Evolutionary conservation across 2,888 invertebrate species (phyloP).

Genomic region (Thalpophila matura): DNA sequence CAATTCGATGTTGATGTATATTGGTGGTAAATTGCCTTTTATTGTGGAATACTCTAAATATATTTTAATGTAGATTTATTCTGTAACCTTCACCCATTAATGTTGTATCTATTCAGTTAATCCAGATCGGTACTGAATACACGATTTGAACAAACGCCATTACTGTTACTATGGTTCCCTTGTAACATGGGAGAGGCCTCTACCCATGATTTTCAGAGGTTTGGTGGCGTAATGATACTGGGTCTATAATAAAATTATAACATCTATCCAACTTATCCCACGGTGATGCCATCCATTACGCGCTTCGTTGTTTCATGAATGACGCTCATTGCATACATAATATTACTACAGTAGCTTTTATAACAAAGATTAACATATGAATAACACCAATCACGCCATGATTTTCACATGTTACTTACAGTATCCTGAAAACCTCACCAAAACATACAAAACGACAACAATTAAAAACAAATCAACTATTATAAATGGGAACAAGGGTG

Average conservation of each 20-base stretch:
- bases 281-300: neutral
- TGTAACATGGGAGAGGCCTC: neutral
- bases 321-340: neutral
- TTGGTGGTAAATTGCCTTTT: slow-evolving; percentile 42
- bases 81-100: slow-evolving; percentile 17
- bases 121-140: neutral
- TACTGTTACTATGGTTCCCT: slow-evolving; percentile 8
- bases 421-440: slow-evolving; percentile 32
- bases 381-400: neutral
- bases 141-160: slow-evolving; percentile 15
- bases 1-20: slow-evolving; percentile 55
- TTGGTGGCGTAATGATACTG: neutral
- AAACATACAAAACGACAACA: slow-evolving; percentile 67
- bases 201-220: slow-evolving; percentile 1
- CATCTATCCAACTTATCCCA: neutral
- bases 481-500: slow-evolving; percentile 80
- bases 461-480: slow-evolving; percentile 81
- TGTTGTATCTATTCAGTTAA: slow-evolving; percentile 6
- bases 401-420: neutral
- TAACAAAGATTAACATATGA: too few relatives aligned
- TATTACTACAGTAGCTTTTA: too few relatives aligned
- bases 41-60: slow-evolving; percentile 10
- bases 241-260: slow-evolving; percentile 4
- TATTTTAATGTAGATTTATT: slow-evolving; percentile 4
- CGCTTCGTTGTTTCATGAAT: neutral